Percentiles rank a stretch among this genome's conserved stretches.
phyloP scores from a whole-genome alignment of 2,113 vertebrate genomes.

The Hystrix cristata region DNA sequence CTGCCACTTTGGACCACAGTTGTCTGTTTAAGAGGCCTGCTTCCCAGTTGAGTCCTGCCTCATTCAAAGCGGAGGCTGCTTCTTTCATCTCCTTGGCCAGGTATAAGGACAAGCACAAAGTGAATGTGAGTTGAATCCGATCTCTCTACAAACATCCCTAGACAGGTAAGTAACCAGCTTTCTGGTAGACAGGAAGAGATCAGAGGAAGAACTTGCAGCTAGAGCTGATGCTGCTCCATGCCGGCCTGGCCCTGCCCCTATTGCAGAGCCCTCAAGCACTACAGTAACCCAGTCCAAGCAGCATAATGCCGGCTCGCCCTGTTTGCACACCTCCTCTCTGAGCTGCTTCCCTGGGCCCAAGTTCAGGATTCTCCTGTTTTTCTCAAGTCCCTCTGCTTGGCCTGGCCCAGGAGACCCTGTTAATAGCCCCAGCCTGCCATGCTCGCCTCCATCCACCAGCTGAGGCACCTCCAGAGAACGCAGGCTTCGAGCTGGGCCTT shows the following conservation, averaged over 20 bases:
- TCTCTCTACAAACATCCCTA: not conserved
- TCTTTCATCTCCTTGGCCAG: not conserved
- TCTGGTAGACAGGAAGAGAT: not conserved
- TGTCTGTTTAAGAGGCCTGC: not conserved
- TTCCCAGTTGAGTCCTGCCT: not conserved
- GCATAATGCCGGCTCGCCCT: conserved; percentile 24
- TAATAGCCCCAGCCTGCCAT: not conserved
- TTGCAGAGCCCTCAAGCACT: conserved; percentile 56
- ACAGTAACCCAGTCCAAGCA: not conserved
- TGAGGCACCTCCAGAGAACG: not conserved
- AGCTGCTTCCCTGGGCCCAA: conserved; percentile 43
- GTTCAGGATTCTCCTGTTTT: conserved; percentile 5
- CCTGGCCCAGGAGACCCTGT: not conserved
- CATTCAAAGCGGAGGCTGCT: not conserved
- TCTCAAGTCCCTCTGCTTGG: not conserved
- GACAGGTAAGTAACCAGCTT: not conserved
- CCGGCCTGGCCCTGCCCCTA: not conserved
- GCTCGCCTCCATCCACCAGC: not conserved
- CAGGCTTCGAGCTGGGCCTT: not conserved
- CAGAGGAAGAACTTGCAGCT: conserved; percentile 47
- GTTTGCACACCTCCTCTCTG: conserved; percentile 55
- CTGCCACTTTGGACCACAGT: not conserved
- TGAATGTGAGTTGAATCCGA: not conserved
- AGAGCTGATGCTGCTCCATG: conserved; percentile 46
- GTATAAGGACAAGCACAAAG: conserved; percentile 29